phyloP scores from a whole-genome alignment of 2,888 invertebrate species.

The Scrobipalpa atriplicella region DNA sequence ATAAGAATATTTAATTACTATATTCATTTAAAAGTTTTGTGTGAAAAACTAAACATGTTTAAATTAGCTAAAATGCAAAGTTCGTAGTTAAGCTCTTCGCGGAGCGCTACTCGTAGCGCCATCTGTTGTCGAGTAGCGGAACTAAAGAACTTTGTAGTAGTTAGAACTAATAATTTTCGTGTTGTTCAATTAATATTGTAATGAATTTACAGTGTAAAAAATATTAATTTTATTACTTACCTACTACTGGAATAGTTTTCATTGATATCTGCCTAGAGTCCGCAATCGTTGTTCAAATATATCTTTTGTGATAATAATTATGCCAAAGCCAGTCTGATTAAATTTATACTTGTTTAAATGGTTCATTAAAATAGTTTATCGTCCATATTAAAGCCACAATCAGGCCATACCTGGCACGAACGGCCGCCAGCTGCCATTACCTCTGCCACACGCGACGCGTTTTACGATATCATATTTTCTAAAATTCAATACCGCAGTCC shows the following conservation, averaged over 20 bases:
- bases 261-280: too few relatives aligned
- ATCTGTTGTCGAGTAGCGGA: conserved; percentile 48
- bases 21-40: background rate
- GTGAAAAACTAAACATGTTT: background rate
- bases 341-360: background rate
- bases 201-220: too few relatives aligned
- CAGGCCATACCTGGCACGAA: background rate
- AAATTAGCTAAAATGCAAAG: background rate
- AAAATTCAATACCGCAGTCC: conserved; percentile 62
- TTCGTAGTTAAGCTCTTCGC: background rate
- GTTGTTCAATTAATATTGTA: too few relatives aligned
- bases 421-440: background rate
- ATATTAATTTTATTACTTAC: too few relatives aligned
- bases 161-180: background rate
- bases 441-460: background rate
- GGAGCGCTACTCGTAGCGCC: conserved; percentile 41
- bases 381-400: conserved; percentile 1
- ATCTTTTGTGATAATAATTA: too few relatives aligned
- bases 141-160: conserved; percentile 21
- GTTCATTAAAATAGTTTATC: conserved; percentile 3
- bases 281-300: too few relatives aligned
- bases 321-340: background rate
- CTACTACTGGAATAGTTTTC: too few relatives aligned
- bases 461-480: conserved; percentile 57
- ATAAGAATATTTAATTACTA: too few relatives aligned